Conservation (phyloP, 1,140 invertebrate species). For the Tetraneura akinire region DNA sequence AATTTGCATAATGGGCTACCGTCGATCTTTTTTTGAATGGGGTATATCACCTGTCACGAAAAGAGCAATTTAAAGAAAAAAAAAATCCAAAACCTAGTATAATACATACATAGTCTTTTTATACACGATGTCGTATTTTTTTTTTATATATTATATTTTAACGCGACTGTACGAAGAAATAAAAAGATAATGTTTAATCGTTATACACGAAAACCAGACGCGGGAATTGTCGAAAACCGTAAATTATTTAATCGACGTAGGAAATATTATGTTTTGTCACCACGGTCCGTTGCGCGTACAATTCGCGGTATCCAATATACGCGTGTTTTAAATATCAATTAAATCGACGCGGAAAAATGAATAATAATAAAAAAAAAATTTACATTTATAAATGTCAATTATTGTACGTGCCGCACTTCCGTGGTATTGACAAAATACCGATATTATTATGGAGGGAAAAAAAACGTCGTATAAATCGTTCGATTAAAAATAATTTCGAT, state of each 20-base stretch:
- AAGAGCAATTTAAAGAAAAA: constrained; percentile 28
- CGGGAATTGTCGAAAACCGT: background rate
- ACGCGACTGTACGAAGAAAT: background rate
- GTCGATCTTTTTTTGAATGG: constrained; percentile 45
- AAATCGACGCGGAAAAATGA: background rate
- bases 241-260: background rate
- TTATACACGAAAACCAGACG: too few relatives aligned
- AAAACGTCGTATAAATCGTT: too few relatives aligned
- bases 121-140: constrained; percentile 5
- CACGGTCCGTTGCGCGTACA: background rate
- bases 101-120: background rate
- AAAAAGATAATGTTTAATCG: constrained; percentile 28
- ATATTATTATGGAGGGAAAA: background rate
- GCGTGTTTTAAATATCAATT: background rate
- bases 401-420: background rate
- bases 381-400: background rate
- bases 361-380: background rate
- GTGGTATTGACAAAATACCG: background rate
- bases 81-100: constrained; percentile 30
- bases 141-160: background rate
- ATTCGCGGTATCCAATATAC: too few relatives aligned
- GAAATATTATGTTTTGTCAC: background rate
- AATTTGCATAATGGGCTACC: constrained; percentile 49
- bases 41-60: constrained; percentile 47
- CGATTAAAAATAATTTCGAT: too few relatives aligned